These are phyloP conservation scores for Zaprionus lachaisei DNA, from an alignment of 1,140 invertebrate genomes.

Conservation along the genomic window DNA sequence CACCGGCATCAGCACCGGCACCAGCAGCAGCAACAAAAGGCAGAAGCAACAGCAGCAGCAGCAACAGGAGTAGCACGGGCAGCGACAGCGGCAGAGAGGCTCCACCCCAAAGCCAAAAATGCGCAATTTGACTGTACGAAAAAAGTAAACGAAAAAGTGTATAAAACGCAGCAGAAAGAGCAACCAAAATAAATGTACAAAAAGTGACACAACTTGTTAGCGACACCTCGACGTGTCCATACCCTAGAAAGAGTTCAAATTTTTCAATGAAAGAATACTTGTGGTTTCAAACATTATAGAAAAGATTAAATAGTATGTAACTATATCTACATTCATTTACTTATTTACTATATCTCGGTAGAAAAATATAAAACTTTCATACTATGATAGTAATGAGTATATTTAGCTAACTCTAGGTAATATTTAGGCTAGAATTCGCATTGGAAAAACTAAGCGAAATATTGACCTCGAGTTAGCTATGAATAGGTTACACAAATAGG, in stretches of 20 bases:
- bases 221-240: constrained; percentile 47
- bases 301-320: too few relatives aligned
- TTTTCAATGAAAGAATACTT: too few relatives aligned
- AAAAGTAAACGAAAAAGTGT: constrained; percentile 59
- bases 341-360: neutral
- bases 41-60: constrained; percentile 29
- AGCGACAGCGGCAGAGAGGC: constrained; percentile 43
- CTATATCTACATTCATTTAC: neutral
- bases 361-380: too few relatives aligned
- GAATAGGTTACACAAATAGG: too few relatives aligned
- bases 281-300: too few relatives aligned
- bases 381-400: too few relatives aligned
- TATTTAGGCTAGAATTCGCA: too few relatives aligned
- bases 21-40: constrained; percentile 42
- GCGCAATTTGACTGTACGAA: constrained; percentile 81
- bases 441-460: too few relatives aligned
- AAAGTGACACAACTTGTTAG: constrained; percentile 26
- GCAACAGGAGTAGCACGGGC: constrained; percentile 10
- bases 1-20: constrained; percentile 36
- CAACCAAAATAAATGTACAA: constrained; percentile 76
- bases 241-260: constrained; percentile 19
- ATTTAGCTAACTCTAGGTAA: too few relatives aligned
- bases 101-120: constrained; percentile 82
- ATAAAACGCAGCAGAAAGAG: constrained; percentile 78
- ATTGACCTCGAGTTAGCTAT: too few relatives aligned